Percentiles rank a stretch among this genome's conserved stretches.
These are phyloP conservation scores for Nephrotoma flavescens DNA, from an alignment of 2,888 invertebrate genomes.

Conservation along the genomic window DNA sequence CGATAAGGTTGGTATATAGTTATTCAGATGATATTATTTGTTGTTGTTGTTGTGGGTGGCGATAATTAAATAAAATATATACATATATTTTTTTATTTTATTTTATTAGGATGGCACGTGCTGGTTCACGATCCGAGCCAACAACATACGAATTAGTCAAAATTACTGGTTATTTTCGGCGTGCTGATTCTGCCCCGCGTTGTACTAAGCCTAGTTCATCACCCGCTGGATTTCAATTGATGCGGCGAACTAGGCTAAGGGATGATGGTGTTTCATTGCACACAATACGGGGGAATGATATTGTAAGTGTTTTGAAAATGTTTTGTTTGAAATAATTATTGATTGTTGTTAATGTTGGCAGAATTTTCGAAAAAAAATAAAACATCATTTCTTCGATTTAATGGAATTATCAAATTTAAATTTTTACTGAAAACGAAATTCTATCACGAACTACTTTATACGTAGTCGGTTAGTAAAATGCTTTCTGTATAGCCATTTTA, in stretches of 20 bases:
- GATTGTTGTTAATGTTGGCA: no score
- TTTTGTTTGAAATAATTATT: no score
- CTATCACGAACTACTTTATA: no score
- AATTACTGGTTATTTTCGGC: conserved; percentile 48
- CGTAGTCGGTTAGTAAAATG: no score
- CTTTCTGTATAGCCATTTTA: no score
- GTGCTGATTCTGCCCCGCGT: conserved; percentile 39
- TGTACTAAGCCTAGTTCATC: conserved; percentile 34
- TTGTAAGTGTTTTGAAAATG: conserved; percentile 26
- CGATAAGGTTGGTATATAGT: conserved; percentile 29
- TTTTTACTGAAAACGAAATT: no score
- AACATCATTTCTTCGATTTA: no score
- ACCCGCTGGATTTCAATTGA: conserved; percentile 27
- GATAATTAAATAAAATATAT: background rate
- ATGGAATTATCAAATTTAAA: no score
- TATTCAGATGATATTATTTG: background rate
- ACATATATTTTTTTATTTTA: background rate
- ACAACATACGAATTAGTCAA: conserved; percentile 55
- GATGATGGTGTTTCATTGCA: conserved; percentile 36
- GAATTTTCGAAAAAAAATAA: no score
- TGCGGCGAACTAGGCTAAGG: conserved; percentile 38
- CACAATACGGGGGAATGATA: conserved; percentile 43
- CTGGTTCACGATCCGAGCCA: conserved; percentile 56
- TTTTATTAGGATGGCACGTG: conserved; percentile 38
- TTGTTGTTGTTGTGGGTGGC: no score